Base-by-base conservation (phyloP, 2,888 invertebrate genomes). In the Cordilura impudica region DNA sequence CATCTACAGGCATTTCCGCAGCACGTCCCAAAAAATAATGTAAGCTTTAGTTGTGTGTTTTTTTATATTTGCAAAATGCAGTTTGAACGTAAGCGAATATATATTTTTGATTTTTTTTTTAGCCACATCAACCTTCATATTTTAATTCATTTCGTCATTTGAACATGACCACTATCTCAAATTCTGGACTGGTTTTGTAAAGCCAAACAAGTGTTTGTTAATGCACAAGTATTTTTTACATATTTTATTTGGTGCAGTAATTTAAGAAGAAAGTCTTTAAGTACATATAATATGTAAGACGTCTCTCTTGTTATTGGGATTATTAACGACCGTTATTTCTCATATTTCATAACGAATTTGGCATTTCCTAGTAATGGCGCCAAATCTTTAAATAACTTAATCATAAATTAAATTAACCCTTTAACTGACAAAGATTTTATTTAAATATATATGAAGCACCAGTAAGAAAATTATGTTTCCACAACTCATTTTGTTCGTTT, bases 161-260 rank as follows among this genome's bases (percentile, higher is more conserved):
- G 54, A 61, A 54, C 70, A 71, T 70, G 60, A 67, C 47, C 65
- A 61, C 54, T 66, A 70, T 21, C 72, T 58, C 39, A 23, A 21
- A 31, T 23, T 51, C 51, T 53, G 56, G 31, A 39, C 49, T 60
- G 29, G 21, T 58, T 61, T 51, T 66, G n/a, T 75, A 61, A 79
- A 79, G 79, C 79, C 79, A 75, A 66, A 79, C 70, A 79, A 75
- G 79, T 79, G 79, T 67, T 65, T 67, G 61, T n/a, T 71, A n/a
- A n/a, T n/a, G n/a, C n/a, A n/a, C n/a, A n/a, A n/a, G n/a, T n/a
- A n/a, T n/a, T n/a, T n/a, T n/a, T n/a, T 67, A 43, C 58, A 4
- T 31, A 43, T 74, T 35, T 65, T 18, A 54, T 54, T 21, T 60
- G 16, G 19, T 65, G n/a, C 2, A 23, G 78, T 60, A 71, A 78